These are phyloP conservation scores for Acinonyx jubatus DNA, from an alignment of 2,113 vertebrate genomes.

Conservation along the genomic window DNA sequence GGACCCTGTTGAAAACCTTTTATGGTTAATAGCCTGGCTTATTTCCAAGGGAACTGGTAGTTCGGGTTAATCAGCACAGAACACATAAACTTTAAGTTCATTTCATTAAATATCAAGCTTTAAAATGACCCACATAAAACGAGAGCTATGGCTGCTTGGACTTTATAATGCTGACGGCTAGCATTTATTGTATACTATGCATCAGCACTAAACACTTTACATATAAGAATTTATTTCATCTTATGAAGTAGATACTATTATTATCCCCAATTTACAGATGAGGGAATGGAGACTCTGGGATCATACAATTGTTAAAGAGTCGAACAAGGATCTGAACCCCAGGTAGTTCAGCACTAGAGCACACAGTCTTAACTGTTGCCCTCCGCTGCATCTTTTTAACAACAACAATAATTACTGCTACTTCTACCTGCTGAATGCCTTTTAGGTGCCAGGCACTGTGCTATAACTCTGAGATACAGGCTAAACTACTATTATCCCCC, in stretches of 20 bases:
- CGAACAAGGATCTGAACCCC: neutral
- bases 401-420: neutral
- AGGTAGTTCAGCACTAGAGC: neutral
- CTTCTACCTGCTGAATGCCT: neutral
- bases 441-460: neutral
- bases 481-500: no score
- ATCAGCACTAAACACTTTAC: neutral
- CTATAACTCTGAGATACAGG: neutral
- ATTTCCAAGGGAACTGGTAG: conserved; percentile 34
- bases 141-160: neutral
- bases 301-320: neutral
- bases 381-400: neutral
- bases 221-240: neutral
- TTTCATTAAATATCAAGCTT: conserved; percentile 32
- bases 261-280: neutral
- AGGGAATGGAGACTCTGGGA: neutral
- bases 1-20: conserved; percentile 27
- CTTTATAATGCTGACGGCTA: neutral
- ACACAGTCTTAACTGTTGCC: neutral
- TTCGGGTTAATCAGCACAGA: conserved; percentile 4
- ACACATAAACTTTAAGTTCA: conserved; percentile 24
- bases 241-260: neutral
- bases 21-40: conserved; percentile 4
- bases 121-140: neutral
- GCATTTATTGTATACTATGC: neutral